Percentiles rank a stretch among this genome's conserved stretches.
Conservation (phyloP, 2,113 vertebrate species). For the Vombatus ursinus region DNA sequence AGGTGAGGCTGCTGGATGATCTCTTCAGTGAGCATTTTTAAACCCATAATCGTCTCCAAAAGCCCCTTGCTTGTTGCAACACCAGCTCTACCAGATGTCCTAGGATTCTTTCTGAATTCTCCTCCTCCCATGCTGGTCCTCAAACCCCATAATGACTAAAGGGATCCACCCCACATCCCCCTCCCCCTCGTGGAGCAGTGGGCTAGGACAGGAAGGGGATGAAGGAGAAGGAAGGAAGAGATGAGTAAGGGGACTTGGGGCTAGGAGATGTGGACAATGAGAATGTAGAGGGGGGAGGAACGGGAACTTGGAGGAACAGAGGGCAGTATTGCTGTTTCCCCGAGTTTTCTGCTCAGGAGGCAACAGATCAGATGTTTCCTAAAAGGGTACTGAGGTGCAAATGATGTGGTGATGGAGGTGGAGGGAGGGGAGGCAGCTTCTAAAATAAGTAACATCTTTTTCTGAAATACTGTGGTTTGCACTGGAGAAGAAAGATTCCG, state of each 20-base stretch:
- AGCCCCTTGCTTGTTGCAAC: neutral
- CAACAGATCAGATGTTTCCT: slow-evolving; percentile 8
- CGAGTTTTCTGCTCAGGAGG: neutral
- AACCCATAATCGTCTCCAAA: neutral
- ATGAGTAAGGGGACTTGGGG: neutral
- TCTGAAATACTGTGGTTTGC: slow-evolving; percentile 62
- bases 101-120: neutral
- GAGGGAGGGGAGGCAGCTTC: slow-evolving; percentile 62
- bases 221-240: neutral
- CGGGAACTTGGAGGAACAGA: neutral
- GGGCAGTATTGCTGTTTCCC: neutral
- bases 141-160: neutral
- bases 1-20: neutral
- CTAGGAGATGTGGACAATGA: too few relatives aligned
- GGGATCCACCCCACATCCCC: neutral
- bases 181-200: neutral
- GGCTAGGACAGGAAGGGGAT: neutral
- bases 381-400: neutral
- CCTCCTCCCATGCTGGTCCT: neutral
- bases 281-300: neutral
- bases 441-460: slow-evolving; percentile 76
- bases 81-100: neutral
- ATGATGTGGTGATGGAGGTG: slow-evolving; percentile 65
- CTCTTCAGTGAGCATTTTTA: neutral
- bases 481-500: slow-evolving; percentile 69